Base-by-base conservation (phyloP, 1,140 invertebrate species). In the Bombus confusus region DNA sequence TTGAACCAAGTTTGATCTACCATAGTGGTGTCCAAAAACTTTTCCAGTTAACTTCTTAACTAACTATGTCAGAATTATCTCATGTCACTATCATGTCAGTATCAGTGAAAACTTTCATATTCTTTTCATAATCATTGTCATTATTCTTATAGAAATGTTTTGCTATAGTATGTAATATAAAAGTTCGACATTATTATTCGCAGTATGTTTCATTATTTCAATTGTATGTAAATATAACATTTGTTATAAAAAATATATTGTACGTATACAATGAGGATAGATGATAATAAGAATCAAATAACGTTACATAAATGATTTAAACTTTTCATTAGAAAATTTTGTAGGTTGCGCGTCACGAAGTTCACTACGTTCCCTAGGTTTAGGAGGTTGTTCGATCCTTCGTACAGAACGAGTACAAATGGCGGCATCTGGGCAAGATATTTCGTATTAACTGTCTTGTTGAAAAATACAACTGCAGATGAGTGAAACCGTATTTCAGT, bases 391-490 rank as follows among this genome's bases (percentile, higher is more conserved):
- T 43, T 31, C 43, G 62, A n/a, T 13, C 47, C 43, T 31, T 57
- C 34, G 28, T 25, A 43, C 25, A 12, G 12, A 18, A n/a, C 28
- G 43, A 47, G 76, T 72, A 72, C 75, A 79, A 79, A 62, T 79
- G 76, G 76, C 83, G 83, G 39, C 83, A 85, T 80, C 83, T 85
- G 52, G 68, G 31, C 68, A 39, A 79, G 76, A 73, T 10, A 79
- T 47, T 37, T 62, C 39, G 83, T 71, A 85, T 80, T 80, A 85
- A 64, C 41, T 31, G n/a, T 52, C 59, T 37, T 57, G 25, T 47
- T 47, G 47, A 69, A 47, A 59, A 34, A 52, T 57, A 31, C 34
- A 66, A 80, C 64, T 41, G 41, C 82, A 72, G 37, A 71, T 71
- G 52, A 71, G 8, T 28, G 39, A 34, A 59, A 68, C 43, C 77